Conservation (phyloP, 2,797 vertebrate species). For the Neosalanx taihuensis region DNA sequence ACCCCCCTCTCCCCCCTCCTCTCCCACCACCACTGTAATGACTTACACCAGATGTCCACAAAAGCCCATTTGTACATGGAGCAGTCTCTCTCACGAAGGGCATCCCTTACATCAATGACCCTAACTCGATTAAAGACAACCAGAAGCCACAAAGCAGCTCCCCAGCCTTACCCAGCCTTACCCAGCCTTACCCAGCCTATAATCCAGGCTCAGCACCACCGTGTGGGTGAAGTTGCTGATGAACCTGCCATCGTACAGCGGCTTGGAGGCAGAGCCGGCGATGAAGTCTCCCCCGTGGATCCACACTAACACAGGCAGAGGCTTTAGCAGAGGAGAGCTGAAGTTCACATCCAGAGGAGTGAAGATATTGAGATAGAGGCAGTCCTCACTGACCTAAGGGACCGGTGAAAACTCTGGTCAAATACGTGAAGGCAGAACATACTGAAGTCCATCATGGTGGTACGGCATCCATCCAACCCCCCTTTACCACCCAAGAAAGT, state of each 20-base stretch:
- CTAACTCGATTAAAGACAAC: neutral
- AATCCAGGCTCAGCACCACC: conserved; percentile 72
- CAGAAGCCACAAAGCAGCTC: no score
- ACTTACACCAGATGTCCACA: conserved; percentile 14
- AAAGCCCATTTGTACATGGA: neutral
- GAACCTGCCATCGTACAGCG: conserved; percentile 75
- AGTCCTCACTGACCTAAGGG: conserved; percentile 76
- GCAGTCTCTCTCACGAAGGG: neutral
- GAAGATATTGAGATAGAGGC: conserved; percentile 76
- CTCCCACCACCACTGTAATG: conserved; percentile 15
- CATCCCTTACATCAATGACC: neutral
- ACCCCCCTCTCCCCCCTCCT: neutral
- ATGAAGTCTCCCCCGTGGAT: conserved; percentile 79
- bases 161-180: conserved; percentile 65
- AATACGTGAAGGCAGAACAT: neutral
- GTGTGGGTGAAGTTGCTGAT: conserved; percentile 74
- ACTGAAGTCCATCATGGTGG: neutral
- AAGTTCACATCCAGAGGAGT: conserved; percentile 66
- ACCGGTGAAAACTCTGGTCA: neutral
- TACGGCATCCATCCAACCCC: neutral
- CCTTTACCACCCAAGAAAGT: no score
- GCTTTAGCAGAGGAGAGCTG: conserved; percentile 38
- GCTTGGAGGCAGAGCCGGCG: conserved; percentile 74
- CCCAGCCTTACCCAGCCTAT: conserved; percentile 68
- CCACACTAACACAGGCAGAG: conserved; percentile 76